phyloP scores from a whole-genome alignment of 2,113 vertebrate genomes.

The Noctilio leporinus region DNA sequence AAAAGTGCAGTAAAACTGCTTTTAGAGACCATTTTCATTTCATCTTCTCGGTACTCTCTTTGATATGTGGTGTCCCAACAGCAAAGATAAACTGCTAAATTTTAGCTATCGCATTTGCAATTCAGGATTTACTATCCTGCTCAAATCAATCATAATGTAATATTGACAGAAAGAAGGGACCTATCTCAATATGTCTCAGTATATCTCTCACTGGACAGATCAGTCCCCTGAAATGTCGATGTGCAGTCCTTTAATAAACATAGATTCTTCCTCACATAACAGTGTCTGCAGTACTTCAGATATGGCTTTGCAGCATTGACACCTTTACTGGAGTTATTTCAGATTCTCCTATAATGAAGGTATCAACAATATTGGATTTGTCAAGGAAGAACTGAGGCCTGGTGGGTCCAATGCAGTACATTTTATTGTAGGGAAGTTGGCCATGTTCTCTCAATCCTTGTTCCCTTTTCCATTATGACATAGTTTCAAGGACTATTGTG shows the following conservation, averaged over 20 bases:
- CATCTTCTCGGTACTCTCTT: neutral
- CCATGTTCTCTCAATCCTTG: neutral
- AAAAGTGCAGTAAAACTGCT: neutral
- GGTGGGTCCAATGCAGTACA: neutral
- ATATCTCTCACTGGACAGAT: neutral
- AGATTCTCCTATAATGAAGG: neutral
- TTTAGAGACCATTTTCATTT: constrained; percentile 10
- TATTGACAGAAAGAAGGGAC: neutral
- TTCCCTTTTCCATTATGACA: neutral
- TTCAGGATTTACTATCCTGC: neutral
- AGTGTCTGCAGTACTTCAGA: neutral
- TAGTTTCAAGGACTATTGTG: neutral
- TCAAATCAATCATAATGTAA: neutral
- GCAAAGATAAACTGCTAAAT: neutral
- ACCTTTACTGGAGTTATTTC: neutral
- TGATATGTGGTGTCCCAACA: neutral
- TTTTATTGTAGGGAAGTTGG: neutral
- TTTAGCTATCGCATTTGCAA: neutral
- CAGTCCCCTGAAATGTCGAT: neutral
- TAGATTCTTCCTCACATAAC: neutral
- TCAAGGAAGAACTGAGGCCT: neutral
- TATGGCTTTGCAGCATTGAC: neutral
- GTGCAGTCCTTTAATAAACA: neutral
- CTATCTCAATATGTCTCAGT: neutral
- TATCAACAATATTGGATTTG: neutral